Base-by-base conservation (phyloP, 1,140 invertebrate genomes). In the Nilaparvata lugens region DNA sequence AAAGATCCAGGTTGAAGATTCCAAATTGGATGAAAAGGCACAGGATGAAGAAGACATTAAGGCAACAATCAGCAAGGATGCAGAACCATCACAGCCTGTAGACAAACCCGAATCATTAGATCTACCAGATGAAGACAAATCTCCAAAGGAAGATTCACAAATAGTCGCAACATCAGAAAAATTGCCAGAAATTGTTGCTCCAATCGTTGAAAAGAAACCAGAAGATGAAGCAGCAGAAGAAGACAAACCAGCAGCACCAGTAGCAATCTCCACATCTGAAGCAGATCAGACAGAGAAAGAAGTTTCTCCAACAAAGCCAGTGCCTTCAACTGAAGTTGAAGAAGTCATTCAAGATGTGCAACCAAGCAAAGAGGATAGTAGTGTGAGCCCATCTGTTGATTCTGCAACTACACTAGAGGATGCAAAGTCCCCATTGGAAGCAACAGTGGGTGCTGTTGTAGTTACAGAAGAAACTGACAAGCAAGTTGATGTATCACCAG, bases 301-400 rank as follows among this genome's bases (percentile, higher is more conserved):
- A 4, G 21, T 4, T 6, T 35, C 31, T 16, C 4, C 24, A 56
- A 28, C 25, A 28, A 4, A 3, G 7, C 16, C 31, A 25, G 5
- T 38, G 21, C 2, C n/a, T n/a, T n/a, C 21, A 16, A 35, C 43
- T 21, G 19, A 21, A 25, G 16, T 14, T 16, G 51, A 60, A 4
- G 31, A 52, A 28, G n/a, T n/a, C n/a, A 31, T 24, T 18, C 54
- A 51, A 51, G 51, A 28, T 28, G 25, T 28, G 25, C 25, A 28
- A 28, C 25, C 25, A 28, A 28, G 25, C 7, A 7, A 7, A 28
- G 7, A 60, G 19, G 57, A 52, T 4, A 56, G 53, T n/a, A 16
- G 28, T 38, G 62, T 57, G 24, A 57, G 3, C 4, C 38, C 54
- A 19, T n/a, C 25, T 24, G 48, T 54, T 18, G 56, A 52, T 3